Base-by-base conservation (phyloP, 2,113 vertebrate genomes). In the Nanorana parkeri region DNA sequence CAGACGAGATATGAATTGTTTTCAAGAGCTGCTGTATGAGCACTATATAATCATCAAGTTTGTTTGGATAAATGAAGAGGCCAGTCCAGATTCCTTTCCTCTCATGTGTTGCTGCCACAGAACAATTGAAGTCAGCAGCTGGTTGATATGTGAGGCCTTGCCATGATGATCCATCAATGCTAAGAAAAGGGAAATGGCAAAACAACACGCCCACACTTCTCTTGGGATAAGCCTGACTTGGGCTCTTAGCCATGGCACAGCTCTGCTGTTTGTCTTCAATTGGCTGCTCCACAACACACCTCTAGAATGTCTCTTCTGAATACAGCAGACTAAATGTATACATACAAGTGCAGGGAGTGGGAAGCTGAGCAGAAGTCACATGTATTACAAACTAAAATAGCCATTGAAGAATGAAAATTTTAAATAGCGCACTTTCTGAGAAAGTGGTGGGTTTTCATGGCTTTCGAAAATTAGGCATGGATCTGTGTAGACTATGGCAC, bases 201-300 rank as follows among this genome's bases (percentile, higher is more conserved):
- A 95, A 90, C 82, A 94, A 93, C 86, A 90, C 89, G 90, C 87
- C 92, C 88, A 72, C 76, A 21, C n/a, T 52, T 23, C 17, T 80
- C 41, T 68, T 5, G 17, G 78, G 68, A 92, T 91, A 29, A 69
- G 56, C 55, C 32, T 90, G 78, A 89, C 85, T 75, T 65, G 29
- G 61, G 60, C 58, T 36, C 0, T 23, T 32, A 83, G 84, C 71
- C 72, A 78, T 84, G 82, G 85, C 86, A 83, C 83, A 69, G 78
- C 21, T 55, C 68, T 69, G 24, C 51, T 55, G 51, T 72, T 52
- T 72, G 21, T 83, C 84, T 3, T 13, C 83, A 54, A 96, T 96
- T 96, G 95, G 95, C 87, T 77, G 20, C 81, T 60, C 63, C 0
- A 87, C 32, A 88, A 92, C 94, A 96, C 94, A 93, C 95, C 95